Base-by-base conservation (phyloP, 2,797 vertebrate species). In the Philypnodon macrostomus region DNA sequence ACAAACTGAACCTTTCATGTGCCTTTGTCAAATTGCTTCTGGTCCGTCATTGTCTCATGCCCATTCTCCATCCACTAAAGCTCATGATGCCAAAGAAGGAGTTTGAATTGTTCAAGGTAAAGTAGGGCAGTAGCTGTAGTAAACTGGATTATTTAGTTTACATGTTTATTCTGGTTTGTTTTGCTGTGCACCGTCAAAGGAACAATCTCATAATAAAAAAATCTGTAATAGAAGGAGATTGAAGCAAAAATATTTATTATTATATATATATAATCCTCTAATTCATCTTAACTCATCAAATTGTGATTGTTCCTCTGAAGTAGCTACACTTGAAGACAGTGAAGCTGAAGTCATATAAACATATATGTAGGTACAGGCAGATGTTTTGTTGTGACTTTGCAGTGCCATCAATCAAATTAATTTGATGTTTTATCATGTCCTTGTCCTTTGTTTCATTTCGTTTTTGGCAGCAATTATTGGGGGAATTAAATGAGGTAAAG, bases 71-170 rank as follows among this genome's bases (percentile, higher is more conserved):
- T 60, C 51, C 2, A 10, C 81, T 59, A 59, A 92, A 98, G 96
- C 93, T 98, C 4, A 93, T 98, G 92, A 98, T 98, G 95, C 95
- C 96, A 93, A 98, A 95, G 90, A 97, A 92, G 92, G 96, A 98
- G 77, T 98, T 98, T 96, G 94, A 98, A 85, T 92, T 96, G 87
- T 97, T 98, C 80, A 98, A 98, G 96, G 95, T 97, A 98, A 0
- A 10, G 26, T 42, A 30, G 12, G 57, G 10, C 31, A 66, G 47
- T 46, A 46, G 41, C n/a, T n/a, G n/a, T n/a, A n/a, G n/a, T n/a
- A n/a, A n/a, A n/a, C n/a, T n/a, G n/a, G n/a, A n/a, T n/a, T n/a
- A n/a, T n/a, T n/a, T n/a, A n/a, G n/a, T n/a, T n/a, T n/a, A n/a
- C n/a, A n/a, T 12, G 33, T 37, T 12, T 56, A 56, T 49, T 35